phyloP scores from a whole-genome alignment of 2,113 vertebrate genomes.

The Tychaedon coryphoeus region DNA sequence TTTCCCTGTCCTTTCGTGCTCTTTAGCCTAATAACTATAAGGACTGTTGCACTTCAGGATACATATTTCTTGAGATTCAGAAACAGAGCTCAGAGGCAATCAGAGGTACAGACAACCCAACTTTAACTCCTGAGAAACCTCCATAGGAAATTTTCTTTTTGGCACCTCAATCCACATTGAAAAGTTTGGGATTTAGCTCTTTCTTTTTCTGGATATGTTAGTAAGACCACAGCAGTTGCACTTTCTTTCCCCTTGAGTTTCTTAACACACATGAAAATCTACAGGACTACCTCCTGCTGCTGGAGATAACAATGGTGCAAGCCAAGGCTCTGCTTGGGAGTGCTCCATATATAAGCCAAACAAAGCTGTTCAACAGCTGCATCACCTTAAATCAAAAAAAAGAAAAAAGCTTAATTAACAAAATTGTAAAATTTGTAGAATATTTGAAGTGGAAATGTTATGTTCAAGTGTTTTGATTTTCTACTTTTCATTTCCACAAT shows the following conservation, averaged over 20 bases:
- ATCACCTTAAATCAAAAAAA: not conserved
- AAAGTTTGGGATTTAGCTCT: not conserved
- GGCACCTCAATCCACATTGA: not conserved
- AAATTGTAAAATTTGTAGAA: not conserved
- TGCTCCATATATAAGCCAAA: not conserved
- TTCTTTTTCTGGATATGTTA: not conserved
- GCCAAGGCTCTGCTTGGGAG: not conserved
- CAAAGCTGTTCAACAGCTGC: not conserved
- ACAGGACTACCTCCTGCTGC: not conserved
- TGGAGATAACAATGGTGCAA: not conserved
- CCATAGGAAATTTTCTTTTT: not conserved
- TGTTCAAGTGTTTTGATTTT: not conserved
- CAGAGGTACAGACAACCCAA: not conserved
- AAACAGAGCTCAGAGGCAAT: not conserved
- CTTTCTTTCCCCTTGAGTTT: not conserved
- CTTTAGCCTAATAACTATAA: not conserved
- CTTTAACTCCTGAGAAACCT: not conserved
- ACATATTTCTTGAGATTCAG: not conserved
- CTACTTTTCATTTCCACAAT: not conserved
- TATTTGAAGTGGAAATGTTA: not conserved
- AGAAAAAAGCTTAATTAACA: not conserved
- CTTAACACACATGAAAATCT: not conserved
- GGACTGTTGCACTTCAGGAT: not conserved
- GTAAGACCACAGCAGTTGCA: not conserved
- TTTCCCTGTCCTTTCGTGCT: not conserved